Conservation (phyloP, 2,888 invertebrate species). For the Orthonychiurus folsomi region DNA sequence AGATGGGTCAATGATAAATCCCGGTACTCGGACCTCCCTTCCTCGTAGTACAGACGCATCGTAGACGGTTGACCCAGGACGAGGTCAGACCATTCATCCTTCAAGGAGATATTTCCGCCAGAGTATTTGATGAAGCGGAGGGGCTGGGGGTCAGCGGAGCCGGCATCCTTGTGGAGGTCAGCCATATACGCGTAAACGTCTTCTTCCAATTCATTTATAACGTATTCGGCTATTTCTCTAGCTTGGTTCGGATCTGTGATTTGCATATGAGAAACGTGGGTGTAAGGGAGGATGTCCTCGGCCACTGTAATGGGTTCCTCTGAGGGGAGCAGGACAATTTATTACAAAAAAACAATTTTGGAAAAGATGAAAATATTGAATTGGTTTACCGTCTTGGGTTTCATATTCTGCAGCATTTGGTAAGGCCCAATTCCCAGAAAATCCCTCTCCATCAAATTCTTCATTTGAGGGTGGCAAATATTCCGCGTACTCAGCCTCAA, state of each 20-base stretch:
- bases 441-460: no score
- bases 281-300: no score
- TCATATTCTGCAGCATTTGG: no score
- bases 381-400: no score
- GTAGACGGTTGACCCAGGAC: conserved; percentile 13
- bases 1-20: background rate
- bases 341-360: no score
- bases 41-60: conserved; percentile 14
- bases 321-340: no score
- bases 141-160: conserved; percentile 4
- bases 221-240: conserved; percentile 21
- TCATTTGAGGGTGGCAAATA: no score
- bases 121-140: conserved; percentile 3
- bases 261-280: no score
- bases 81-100: conserved; percentile 14
- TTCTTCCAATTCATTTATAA: conserved; percentile 27
- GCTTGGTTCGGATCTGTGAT: conserved; percentile 19
- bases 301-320: no score
- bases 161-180: conserved; percentile 14
- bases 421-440: no score
- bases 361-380: no score
- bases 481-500: no score
- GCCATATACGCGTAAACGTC: conserved; percentile 21
- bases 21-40: background rate
- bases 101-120: conserved; percentile 14